phyloP scores from a whole-genome alignment of 2,113 vertebrate genomes.

The Scomber colias region DNA sequence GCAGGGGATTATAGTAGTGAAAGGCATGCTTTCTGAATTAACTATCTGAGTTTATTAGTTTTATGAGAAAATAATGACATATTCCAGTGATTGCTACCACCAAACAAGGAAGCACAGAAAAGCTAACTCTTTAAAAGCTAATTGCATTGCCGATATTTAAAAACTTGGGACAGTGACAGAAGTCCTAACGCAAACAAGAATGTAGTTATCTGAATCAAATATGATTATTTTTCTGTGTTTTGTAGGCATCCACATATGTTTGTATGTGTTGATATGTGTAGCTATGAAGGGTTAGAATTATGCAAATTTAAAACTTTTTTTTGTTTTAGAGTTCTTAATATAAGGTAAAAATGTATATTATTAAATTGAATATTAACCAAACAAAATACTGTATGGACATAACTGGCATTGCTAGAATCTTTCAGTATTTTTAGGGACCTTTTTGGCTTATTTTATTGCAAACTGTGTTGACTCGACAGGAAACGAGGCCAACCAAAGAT shows the following conservation, averaged over 20 bases:
- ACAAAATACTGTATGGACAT: too few species aligned
- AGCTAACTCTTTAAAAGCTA: neutral
- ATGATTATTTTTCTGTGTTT: too few species aligned
- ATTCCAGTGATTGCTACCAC: neutral
- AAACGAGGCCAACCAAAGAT: neutral
- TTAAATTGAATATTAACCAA: too few species aligned
- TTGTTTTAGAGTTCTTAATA: too few species aligned
- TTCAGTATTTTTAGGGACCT: too few species aligned
- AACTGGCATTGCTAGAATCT: too few species aligned
- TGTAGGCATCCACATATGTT: neutral
- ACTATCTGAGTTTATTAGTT: neutral
- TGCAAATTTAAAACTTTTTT: too few species aligned
- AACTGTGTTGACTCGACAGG: neutral
- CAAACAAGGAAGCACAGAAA: neutral
- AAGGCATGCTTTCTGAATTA: slow-evolving; percentile 9
- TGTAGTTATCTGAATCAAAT: neutral
- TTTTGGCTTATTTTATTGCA: too few species aligned
- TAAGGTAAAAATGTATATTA: too few species aligned
- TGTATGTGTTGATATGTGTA: neutral
- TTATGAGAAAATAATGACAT: neutral
- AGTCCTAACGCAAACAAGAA: neutral
- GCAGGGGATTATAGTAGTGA: slow-evolving; percentile 4
- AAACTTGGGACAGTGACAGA: neutral
- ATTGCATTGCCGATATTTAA: neutral
- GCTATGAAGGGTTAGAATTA: too few species aligned